These are phyloP conservation scores for Sclerodermus sp. DNA, from an alignment of 2,888 invertebrate genomes.

Conservation along the genomic window DNA sequence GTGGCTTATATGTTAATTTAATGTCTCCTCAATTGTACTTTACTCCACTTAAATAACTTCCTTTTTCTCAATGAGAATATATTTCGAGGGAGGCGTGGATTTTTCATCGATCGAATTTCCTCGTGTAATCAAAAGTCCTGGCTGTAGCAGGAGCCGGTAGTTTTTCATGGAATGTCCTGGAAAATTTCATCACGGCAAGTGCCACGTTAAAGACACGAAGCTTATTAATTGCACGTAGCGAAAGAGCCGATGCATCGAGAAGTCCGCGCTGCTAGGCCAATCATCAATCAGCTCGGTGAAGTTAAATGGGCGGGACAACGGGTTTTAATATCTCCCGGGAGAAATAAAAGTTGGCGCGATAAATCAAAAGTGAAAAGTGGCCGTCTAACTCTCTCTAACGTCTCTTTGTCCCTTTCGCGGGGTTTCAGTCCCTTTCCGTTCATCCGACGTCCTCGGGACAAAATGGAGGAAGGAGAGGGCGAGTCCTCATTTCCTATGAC, in stretches of 20 bases:
- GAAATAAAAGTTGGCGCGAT: conserved; percentile 56
- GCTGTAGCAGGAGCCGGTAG: too few species aligned
- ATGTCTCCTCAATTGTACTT: too few species aligned
- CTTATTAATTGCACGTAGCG: conserved; percentile 25
- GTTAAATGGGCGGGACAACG: conserved; percentile 56
- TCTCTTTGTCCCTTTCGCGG: conserved; percentile 18
- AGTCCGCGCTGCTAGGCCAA: conserved; percentile 38
- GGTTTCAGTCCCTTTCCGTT: conserved; percentile 16
- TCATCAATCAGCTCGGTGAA: conserved; percentile 54
- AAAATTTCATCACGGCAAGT: not conserved
- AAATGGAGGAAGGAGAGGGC: too few species aligned
- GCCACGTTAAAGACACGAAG: not conserved
- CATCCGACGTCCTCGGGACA: too few species aligned
- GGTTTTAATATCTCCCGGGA: conserved; percentile 55
- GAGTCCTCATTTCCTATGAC: too few species aligned
- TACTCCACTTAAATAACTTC: too few species aligned
- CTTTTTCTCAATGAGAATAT: too few species aligned
- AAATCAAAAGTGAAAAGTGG: conserved; percentile 58
- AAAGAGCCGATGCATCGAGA: conserved; percentile 22
- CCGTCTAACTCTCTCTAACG: conserved; percentile 38
- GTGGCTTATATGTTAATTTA: too few species aligned
- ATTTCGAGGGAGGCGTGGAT: too few species aligned
- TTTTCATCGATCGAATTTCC: too few species aligned
- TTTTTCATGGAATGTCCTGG: not conserved
- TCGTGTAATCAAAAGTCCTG: too few species aligned